Base-by-base conservation (phyloP, 2,888 invertebrate species). In the Periphyllus acericola region DNA sequence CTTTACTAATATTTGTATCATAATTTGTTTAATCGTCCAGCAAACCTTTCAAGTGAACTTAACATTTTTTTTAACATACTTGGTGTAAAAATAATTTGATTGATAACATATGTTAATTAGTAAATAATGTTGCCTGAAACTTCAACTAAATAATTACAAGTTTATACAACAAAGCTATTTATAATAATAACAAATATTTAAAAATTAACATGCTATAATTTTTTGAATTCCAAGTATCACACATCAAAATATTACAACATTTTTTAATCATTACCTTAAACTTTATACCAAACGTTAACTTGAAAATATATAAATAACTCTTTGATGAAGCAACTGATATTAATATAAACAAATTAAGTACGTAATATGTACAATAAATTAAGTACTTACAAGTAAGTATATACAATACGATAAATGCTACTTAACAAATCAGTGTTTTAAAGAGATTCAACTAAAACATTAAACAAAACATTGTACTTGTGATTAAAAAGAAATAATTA, bases 381-480 rank as follows among this genome's bases (percentile, higher is more conserved):
- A 86, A 86, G 40, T 80, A 86, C 86, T 86, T 86, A 86, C 40
- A 71, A 52, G 55, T 86, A 86, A 72, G 79, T 80, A 86, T 86
- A 21, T 86, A 86, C 86, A 86, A 86, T 71, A 85, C 34, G 72
- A 36, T 85, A 79, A 79, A 71, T 80, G 78, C 60, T 86, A 86
- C 80, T 71, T 78, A 85, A 85, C 55, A 86, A 36, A 86, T 72
- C 55, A 86, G n/a, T 55, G 32, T 71, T 79, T 55, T 72, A 66
- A 52, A 85, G 80, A 86, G 86, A 86, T 86, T 86, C 86, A 72
- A 86, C 72, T 86, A 80, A 55, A 80, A 79, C 60, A 86, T 86
- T 72, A 85, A 85, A 85, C 52, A 78, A 86, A 79, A 79, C 80
- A 86, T 86, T 86, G 86, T 86, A 86, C 86, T 86, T 74, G 80